Evolutionary conservation across 2,888 invertebrate species (phyloP), one percentile per base, ranked within the genome.

Genomic region (Tenthredo notha): DNA sequence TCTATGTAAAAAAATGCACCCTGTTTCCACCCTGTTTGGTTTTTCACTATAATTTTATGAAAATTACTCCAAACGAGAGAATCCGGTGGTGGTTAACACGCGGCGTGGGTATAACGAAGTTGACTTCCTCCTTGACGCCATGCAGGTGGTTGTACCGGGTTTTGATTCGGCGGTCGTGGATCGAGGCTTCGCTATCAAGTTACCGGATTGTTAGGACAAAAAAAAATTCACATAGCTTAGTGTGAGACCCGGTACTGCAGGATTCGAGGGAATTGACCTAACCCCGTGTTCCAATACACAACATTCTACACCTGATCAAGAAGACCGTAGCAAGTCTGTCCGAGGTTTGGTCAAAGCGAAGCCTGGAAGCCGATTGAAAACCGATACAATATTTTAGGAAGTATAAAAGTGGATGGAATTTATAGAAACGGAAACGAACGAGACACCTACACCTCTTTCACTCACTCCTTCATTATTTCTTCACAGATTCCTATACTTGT

Each of bases 111-210:
- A 37, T 61, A 58, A 33, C 15, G 25, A 61, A 61, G 33, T 61
- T 18, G 37, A 80, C 80, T 58, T 58, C 58, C 58, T 61, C 37
- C 50, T 50, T 18, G 12, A 21, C 25, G 75, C 75, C 21, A 77
- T n/a, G 75, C 75, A 77, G 75, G 75, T 77, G 75, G 50, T 77
- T 47, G 50, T 40, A 54, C 78, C 33, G 37, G 58, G 58, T 58
- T 58, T 21, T 50, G 78, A 78, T 58, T 78, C 78, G 54, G 54
- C 54, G 7, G 21, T 78, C n/a, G 18, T 25, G n/a, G n/a, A 40
- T 25, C 33, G n/a, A 40, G 82, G 82, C 82, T 83, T 83, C 82
- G 47, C 82, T 83, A 83, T 83, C 47, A 10, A 25, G 67, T 83
- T 83, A 83, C 83, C 58, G 15, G 61, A 40, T 67, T 83, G 43